These are phyloP conservation scores for Pseudonaja textilis DNA, from an alignment of 2,113 vertebrate genomes.

Conservation along the genomic window DNA sequence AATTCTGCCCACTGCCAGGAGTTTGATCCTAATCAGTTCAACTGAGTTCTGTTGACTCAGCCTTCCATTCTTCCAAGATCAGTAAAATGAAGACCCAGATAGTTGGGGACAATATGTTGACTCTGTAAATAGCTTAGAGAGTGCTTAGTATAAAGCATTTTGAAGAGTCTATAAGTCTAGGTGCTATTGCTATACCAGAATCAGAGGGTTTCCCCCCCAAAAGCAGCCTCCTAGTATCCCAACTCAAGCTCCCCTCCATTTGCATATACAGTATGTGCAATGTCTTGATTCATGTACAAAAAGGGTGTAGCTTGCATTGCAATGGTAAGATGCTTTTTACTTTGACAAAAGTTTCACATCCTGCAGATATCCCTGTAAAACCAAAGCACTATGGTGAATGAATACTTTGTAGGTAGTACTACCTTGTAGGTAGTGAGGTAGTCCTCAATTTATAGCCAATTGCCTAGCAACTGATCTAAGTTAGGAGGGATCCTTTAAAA, in stretches of 20 bases:
- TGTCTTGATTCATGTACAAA: neutral
- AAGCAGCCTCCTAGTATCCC: too few species aligned
- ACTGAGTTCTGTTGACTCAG: too few species aligned
- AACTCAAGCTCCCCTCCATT: neutral
- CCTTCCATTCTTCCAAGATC: too few species aligned
- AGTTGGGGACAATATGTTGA: too few species aligned
- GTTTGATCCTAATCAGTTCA: too few species aligned
- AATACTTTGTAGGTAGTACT: neutral
- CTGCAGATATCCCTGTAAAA: neutral
- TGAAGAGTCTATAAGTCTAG: too few species aligned
- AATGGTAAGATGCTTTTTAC: neutral
- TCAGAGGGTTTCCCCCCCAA: too few species aligned
- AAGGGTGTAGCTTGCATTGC: neutral
- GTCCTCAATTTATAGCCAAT: neutral
- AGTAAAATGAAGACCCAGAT: too few species aligned
- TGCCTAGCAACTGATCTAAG: neutral
- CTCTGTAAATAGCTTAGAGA: too few species aligned
- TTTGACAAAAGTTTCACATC: neutral
- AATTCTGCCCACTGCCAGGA: too few species aligned
- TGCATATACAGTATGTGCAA: neutral
- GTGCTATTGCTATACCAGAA: too few species aligned
- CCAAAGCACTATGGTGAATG: neutral
- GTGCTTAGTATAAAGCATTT: too few species aligned
- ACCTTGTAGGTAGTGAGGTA: neutral
- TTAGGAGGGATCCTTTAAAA: neutral